Evolutionary conservation across 2,888 invertebrate genomes (phyloP), one percentile per base, ranked within the genome.

Genomic region (Philereme vetulata): DNA sequence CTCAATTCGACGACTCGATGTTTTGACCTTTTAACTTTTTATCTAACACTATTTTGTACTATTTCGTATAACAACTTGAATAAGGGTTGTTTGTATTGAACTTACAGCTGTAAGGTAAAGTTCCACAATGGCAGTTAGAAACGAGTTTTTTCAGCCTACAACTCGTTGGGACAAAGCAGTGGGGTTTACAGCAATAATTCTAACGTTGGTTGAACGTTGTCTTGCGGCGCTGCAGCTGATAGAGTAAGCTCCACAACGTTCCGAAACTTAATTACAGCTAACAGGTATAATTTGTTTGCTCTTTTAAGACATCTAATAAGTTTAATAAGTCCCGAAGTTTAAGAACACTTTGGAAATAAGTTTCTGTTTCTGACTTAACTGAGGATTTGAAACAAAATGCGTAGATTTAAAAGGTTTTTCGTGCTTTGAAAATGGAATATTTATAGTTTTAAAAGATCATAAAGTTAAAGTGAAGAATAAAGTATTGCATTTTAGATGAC

Each of bases 201-300:
- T 21, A 21, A 21, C 21, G 21, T 1, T 21, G 21, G 38, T 8
- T 38, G 7, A 38, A 4, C 4, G 6, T 38, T 38, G 38, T 38
- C 38, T 0, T 38, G 38, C 38, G 38, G 7, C 0, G 7, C 38
- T 38, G 38, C 38, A 38, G 38, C 6, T 38, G 38, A 38, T 38
- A 38, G 8, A 8, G 68, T 65, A 33, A 67, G 69, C 65, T 64
- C 64, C 62, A 65, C 71, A 44, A 59, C 66, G 69, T 68, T 78
- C 74, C 68, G 66, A 64, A 76, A 76, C 76, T 76, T 77, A 77
- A 81, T 82, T 81, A 80, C 68, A 65, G 51, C 71, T 72, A 77
- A 76, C 79, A 76, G 76, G 74, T 76, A 71, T 78, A 80, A 81
- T 81, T 83, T 76, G 77, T 75, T 77, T 73, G 62, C 68, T 62